A percentile compares a stretch with the other conserved stretches of the same genome.
Conservation (phyloP, 2,797 vertebrate genomes). For the Hyperoplus immaculatus region DNA sequence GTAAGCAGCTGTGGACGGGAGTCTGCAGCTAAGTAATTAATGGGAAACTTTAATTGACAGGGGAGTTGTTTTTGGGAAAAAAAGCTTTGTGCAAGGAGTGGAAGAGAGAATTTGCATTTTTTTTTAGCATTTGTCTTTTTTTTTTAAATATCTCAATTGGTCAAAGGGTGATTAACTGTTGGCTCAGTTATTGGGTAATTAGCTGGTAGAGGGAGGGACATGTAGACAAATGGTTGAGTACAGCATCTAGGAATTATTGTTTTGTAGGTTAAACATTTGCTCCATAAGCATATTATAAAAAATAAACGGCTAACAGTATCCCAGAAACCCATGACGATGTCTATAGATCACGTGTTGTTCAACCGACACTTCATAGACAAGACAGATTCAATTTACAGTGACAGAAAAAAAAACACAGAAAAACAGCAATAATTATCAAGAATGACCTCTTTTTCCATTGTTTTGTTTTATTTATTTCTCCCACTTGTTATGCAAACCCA, state of each 20-base stretch:
- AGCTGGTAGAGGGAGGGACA: background rate
- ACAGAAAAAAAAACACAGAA: background rate
- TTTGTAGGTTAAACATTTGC: background rate
- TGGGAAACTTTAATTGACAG: constrained; percentile 34
- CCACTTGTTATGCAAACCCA: background rate
- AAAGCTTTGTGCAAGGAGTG: background rate
- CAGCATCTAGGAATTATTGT: background rate
- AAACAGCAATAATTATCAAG: background rate
- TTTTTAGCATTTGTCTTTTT: background rate
- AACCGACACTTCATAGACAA: background rate
- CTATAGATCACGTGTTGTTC: background rate
- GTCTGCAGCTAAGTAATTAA: constrained; percentile 45
- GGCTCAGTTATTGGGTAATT: constrained; percentile 11
- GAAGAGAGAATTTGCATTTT: background rate
- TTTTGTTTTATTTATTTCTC: background rate
- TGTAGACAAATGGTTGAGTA: background rate
- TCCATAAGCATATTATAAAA: background rate
- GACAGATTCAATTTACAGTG: background rate
- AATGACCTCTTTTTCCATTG: background rate
- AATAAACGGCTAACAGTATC: background rate
- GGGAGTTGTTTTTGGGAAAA: constrained; percentile 25
- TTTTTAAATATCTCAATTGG: background rate
- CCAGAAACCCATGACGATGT: background rate
- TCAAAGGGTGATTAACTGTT: constrained; percentile 11
- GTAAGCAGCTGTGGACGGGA: constrained; percentile 65